Base-by-base conservation (phyloP, 2,113 vertebrate species). In the Neofelis nebulosa region DNA sequence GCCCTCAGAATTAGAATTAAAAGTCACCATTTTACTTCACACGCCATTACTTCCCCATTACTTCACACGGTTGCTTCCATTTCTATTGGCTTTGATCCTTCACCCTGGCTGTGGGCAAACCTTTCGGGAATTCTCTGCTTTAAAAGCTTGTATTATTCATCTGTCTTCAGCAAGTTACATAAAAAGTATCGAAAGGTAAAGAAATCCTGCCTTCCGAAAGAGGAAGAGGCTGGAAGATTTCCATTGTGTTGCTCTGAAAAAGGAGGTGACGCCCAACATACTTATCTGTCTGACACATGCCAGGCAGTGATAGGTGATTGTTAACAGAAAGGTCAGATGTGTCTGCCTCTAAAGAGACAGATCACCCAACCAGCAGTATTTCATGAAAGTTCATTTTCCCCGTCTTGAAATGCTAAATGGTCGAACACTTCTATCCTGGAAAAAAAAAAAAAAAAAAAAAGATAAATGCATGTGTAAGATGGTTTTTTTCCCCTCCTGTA, bases 271-370 rank as follows among this genome's bases (percentile, higher is more conserved):
- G 57, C 85, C 84, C 95, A 94, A 68, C 85, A 68, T 89, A 82
- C 93, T 98, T 89, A 89, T 97, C 97, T 98, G 98, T 97, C 96
- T 98, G 97, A 97, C 94, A 97, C 84, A 25, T 19, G 92, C 84
- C 84, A 91, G 66, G 45, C 94, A 80, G 97, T 88, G 86, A 73
- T 38, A 97, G 92, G 81, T 96, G 61, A 85, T 94, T 94, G 80
- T 90, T 94, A 83, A 66, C 69, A 97, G 94, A 97, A 97, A 96
- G 27, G 21, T 82, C 74, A 63, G 87, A 93, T 82, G 93, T 65
- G 63, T 97, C 78, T 48, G 90, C 52, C 87, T 96, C 84, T 95
- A 61, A 73, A 79, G 83, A 98, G 69, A 0, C 36, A 4, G 91
- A 96, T 90, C 96, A 50, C 86, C 36, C 16, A 65, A 33, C 81